A percentile compares a stretch with the other conserved stretches of the same genome.
These are phyloP conservation scores for Theristicus caerulescens DNA, from an alignment of 2,113 vertebrate genomes.

Conservation along the genomic window DNA sequence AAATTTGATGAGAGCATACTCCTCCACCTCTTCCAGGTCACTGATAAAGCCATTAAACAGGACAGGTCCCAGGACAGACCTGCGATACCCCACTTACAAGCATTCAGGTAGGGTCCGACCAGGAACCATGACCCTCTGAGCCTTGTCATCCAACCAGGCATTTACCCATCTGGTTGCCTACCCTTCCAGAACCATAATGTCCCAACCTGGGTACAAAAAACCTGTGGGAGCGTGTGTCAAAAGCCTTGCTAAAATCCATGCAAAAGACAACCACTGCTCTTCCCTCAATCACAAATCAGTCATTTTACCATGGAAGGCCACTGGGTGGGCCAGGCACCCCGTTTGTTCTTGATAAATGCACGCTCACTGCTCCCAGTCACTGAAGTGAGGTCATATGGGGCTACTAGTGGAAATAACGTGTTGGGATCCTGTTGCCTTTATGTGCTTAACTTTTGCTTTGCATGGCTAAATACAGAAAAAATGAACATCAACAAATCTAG, in stretches of 20 bases:
- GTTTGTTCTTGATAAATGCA: neutral
- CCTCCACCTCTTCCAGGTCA: neutral
- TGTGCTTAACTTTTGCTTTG: neutral
- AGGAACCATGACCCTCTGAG: neutral
- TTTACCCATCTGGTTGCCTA: neutral
- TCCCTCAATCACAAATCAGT: neutral
- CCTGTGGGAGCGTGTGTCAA: neutral
- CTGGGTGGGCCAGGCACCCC: neutral
- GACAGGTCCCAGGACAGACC: neutral
- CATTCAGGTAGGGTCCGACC: accelerated
- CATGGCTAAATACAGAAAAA: neutral
- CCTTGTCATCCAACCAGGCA: neutral
- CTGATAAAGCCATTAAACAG: neutral
- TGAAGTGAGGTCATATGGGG: neutral
- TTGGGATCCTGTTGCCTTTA: neutral
- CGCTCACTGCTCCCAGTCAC: neutral
- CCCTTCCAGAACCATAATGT: neutral
- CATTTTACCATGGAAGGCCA: neutral
- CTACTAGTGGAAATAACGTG: neutral
- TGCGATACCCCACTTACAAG: neutral
- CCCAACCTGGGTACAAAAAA: neutral
- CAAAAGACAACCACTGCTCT: neutral
- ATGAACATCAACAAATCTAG: neutral
- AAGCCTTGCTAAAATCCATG: neutral
- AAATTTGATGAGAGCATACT: neutral